Evolutionary conservation across 2,113 vertebrate genomes (phyloP).

Genomic region (Cairina moschata): DNA sequence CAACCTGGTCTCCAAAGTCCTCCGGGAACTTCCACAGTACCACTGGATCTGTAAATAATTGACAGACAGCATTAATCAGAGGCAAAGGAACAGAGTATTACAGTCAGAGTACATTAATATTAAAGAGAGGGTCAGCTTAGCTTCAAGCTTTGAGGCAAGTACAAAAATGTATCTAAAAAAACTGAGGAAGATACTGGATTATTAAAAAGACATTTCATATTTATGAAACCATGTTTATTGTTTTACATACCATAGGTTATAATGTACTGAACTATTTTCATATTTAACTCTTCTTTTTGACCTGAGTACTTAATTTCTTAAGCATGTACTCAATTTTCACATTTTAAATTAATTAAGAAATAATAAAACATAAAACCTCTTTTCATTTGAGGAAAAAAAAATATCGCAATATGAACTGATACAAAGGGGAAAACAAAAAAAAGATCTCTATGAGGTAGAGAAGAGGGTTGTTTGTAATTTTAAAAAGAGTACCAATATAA

Average conservation of each 20-base stretch:
- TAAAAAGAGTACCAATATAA: not conserved
- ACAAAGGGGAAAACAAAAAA: not conserved
- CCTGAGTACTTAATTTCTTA: not conserved
- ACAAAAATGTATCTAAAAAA: slow-evolving; percentile 70
- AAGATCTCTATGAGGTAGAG: not conserved
- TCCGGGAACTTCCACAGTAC: slow-evolving; percentile 99
- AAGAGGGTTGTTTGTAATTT: not conserved
- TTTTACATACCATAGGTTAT: not conserved
- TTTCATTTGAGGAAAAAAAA: not conserved
- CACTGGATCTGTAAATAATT: slow-evolving; percentile 99
- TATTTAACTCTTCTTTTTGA: not conserved
- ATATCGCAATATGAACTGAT: not conserved
- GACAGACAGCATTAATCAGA: slow-evolving; percentile 95
- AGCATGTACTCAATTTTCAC: not conserved
- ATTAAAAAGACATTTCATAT: slow-evolving; percentile 59
- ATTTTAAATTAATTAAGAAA: not conserved
- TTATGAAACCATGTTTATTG: slow-evolving; percentile 36
- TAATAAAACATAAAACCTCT: not conserved
- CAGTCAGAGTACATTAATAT: slow-evolving; percentile 69
- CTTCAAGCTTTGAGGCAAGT: slow-evolving; percentile 76
- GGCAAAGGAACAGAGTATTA: slow-evolving; percentile 85
- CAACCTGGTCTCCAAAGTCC: slow-evolving; percentile 99
- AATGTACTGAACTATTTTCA: not conserved
- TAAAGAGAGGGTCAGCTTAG: slow-evolving; percentile 74
- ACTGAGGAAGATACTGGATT: slow-evolving; percentile 43